Conservation (phyloP, 2,113 vertebrate genomes). For the Malurus melanocephalus region DNA sequence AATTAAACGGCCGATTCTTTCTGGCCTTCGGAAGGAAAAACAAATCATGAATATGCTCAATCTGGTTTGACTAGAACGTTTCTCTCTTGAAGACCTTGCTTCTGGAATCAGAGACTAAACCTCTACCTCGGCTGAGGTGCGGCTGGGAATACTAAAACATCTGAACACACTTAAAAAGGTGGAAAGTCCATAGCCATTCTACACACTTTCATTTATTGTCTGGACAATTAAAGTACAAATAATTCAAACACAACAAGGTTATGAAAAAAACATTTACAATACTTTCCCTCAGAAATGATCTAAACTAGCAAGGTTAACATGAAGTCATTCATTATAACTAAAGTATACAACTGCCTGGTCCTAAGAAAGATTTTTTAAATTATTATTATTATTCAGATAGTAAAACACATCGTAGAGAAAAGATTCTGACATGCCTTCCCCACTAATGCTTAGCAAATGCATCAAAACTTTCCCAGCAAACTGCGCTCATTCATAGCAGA, state of each 20-base stretch:
- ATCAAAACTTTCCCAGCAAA: slow-evolving; percentile 80
- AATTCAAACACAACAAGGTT: slow-evolving; percentile 98
- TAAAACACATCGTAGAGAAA: slow-evolving; percentile 97
- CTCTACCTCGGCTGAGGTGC: slow-evolving; percentile 14
- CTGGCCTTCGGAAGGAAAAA: slow-evolving; percentile 19
- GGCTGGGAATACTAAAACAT: slow-evolving; percentile 54
- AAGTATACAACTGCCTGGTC: slow-evolving; percentile 96
- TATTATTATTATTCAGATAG: slow-evolving; percentile 88
- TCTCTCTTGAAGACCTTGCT: slow-evolving; percentile 46
- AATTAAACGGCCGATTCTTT: slow-evolving; percentile 14
- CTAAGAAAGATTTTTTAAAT: slow-evolving; percentile 90
- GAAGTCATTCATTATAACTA: slow-evolving; percentile 98
- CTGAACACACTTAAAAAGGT: slow-evolving; percentile 79
- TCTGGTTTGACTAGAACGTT: slow-evolving; percentile 20
- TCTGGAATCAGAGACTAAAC: slow-evolving; percentile 11
- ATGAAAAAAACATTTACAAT: slow-evolving; percentile 83
- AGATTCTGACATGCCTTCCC: slow-evolving; percentile 92
- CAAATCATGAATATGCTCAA: slow-evolving; percentile 34
- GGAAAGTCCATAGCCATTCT: slow-evolving; percentile 81
- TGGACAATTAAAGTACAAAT: slow-evolving; percentile 99
- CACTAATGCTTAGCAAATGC: slow-evolving; percentile 96
- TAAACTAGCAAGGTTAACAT: slow-evolving; percentile 99
- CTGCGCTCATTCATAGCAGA: slow-evolving; percentile 80
- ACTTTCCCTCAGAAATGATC: slow-evolving; percentile 93
- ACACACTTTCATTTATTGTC: slow-evolving; percentile 99